Evolutionary conservation across 1,140 invertebrate species (phyloP).

Genomic region (Brachionus sp.): DNA sequence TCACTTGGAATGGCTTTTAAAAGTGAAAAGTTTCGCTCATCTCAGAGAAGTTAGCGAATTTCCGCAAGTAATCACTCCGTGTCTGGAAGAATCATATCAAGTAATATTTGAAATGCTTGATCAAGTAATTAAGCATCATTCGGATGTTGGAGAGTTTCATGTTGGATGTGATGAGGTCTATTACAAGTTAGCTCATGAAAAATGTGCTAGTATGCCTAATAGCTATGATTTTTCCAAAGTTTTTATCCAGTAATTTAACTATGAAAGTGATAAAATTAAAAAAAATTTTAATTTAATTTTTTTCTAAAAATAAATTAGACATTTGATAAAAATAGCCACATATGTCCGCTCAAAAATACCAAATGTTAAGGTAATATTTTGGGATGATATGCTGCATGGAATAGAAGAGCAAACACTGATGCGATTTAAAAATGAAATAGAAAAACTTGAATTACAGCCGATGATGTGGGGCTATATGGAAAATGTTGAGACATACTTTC

Average conservation of each 20-base stretch:
- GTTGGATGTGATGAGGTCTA: conserved; percentile 66
- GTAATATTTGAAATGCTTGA: conserved; percentile 67
- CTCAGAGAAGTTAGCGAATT: conserved; percentile 36
- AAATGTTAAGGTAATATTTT: conserved; percentile 69
- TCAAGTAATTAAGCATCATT: conserved; percentile 68
- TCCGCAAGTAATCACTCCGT: conserved; percentile 32
- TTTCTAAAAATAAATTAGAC: conserved; percentile 47
- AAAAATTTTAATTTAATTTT: neutral
- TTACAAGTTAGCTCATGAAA: conserved; percentile 27
- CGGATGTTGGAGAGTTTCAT: conserved; percentile 61
- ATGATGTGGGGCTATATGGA: conserved; percentile 64
- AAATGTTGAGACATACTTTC: conserved; percentile 53
- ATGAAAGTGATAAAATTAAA: neutral
- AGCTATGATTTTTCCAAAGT: neutral
- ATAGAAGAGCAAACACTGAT: conserved; percentile 60
- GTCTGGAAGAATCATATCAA: conserved; percentile 3
- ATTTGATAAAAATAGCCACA: conserved; percentile 59
- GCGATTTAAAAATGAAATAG: conserved; percentile 58
- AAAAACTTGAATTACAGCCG: conserved; percentile 59
- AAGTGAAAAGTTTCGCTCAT: conserved; percentile 32
- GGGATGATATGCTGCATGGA: conserved; percentile 88
- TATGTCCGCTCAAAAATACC: conserved; percentile 60
- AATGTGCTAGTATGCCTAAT: neutral
- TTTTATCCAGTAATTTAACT: conserved; percentile 15
- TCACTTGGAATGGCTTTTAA: conserved; percentile 45